Evolutionary conservation across 2,888 invertebrate genomes (phyloP), one percentile per base, ranked within the genome.

Genomic region (Platycheirus rosarum): DNA sequence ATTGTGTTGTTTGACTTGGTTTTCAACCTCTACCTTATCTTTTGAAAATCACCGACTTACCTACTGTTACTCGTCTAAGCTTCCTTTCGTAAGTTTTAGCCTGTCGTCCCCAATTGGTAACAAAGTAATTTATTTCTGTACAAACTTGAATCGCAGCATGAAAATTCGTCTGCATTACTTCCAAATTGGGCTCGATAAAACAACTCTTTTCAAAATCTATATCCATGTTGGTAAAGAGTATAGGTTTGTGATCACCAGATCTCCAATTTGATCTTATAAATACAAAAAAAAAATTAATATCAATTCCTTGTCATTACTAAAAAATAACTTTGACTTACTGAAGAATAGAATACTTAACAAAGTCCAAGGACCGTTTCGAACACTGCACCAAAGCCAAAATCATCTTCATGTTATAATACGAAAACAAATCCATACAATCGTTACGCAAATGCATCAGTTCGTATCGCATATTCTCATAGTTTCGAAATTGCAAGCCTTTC

Each of bases 101-200:
- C 86, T 94, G 93, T 86, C 96, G 95, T 8, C 95, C 96, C 97
- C 97, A 97, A 90, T 95, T 93, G 1, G 92, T 92, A 2, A 97
- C 93, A 66, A 92, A 93, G 85, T 95, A 94, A 87, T 95, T 93
- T 5, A 94, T 93, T 85, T 94, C 94, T 86, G 96, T 92, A 77
- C 96, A 92, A 87, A 93, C 93, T 85, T 93, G 93, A 35, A 95
- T 90, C 0, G 88, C 87, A 13, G 86, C 85, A 84, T 88, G 86
- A 69, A 89, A 88, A 78, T 87, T 85, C 6, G 86, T 84, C 84
- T 89, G 89, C 87, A 89, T 88, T 13, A 85, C 74, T 14, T 89
- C 89, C 37, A 89, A 76, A 55, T 86, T 87, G 6, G 89, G 89
- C 16, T 86, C 86, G 51, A 89, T 87, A 35, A 75, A 80, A 62